These are phyloP conservation scores for Aselliscus stoliczkanus DNA, from an alignment of 2,797 vertebrate genomes.

Conservation along the genomic window DNA sequence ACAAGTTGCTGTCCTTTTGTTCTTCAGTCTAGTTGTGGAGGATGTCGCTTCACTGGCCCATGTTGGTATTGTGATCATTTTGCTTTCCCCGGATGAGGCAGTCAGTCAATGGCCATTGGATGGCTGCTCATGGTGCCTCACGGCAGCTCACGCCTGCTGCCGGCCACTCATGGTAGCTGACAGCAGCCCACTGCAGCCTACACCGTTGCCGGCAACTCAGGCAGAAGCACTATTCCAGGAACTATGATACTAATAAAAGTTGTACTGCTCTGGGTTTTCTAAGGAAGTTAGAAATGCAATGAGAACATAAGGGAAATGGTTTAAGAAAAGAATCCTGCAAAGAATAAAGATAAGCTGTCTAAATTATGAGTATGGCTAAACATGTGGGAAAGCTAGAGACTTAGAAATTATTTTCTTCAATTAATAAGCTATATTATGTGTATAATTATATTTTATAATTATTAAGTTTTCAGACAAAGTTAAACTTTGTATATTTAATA, in stretches of 20 bases:
- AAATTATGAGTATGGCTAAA: neutral
- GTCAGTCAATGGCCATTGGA: no score
- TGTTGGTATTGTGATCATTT: no score
- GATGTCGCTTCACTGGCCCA: no score
- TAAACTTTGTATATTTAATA: neutral
- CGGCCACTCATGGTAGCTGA: no score
- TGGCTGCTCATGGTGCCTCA: no score
- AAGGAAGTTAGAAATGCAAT: neutral
- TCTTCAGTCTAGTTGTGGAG: no score
- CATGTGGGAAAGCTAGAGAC: neutral
- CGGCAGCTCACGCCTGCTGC: no score
- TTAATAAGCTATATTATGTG: neutral
- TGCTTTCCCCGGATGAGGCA: no score
- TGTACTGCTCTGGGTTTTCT: neutral
- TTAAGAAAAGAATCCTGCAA: neutral
- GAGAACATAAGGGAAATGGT: neutral
- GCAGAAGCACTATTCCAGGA: neutral
- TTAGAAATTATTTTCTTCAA: neutral
- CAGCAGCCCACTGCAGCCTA: no score
- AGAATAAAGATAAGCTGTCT: neutral
- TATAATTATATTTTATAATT: neutral
- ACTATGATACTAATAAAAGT: neutral
- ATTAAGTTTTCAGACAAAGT: neutral
- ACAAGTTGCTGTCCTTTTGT: no score
- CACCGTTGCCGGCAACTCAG: no score